These are phyloP conservation scores for Rhincodon typus DNA, from an alignment of 2,797 vertebrate species.

Conservation along the genomic window DNA sequence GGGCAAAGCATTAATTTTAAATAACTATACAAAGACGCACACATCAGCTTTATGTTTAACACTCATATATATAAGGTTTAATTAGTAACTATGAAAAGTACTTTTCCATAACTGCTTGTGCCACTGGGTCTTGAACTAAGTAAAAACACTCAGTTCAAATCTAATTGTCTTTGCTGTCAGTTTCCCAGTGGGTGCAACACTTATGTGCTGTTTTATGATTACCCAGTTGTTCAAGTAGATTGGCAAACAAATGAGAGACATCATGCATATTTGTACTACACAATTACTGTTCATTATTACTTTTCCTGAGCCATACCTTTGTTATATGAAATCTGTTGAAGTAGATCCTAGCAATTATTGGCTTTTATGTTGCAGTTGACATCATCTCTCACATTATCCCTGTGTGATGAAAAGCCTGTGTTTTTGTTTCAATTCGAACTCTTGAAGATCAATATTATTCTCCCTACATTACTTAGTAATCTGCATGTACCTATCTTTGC, in stretches of 20 bases:
- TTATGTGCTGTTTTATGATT: neutral
- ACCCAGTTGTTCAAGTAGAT: neutral
- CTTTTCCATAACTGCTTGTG: neutral
- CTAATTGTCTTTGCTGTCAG: neutral
- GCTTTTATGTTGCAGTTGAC: neutral
- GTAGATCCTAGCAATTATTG: neutral
- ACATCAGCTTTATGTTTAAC: neutral
- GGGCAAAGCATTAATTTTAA: neutral
- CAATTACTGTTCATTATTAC: neutral
- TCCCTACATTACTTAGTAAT: neutral
- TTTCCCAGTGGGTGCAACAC: neutral
- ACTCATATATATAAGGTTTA: neutral
- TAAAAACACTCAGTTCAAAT: neutral
- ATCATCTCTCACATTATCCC: neutral
- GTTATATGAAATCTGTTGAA: neutral
- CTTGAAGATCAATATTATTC: neutral
- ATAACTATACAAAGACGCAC: neutral
- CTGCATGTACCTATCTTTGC: neutral
- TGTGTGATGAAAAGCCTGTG: neutral
- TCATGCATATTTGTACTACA: neutral
- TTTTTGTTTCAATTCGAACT: neutral
- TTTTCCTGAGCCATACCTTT: neutral
- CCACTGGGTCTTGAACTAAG: neutral
- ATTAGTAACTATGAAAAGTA: neutral
- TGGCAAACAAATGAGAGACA: neutral